Base-by-base conservation (phyloP, 2,888 invertebrate genomes). In the Aphodius granarius region DNA sequence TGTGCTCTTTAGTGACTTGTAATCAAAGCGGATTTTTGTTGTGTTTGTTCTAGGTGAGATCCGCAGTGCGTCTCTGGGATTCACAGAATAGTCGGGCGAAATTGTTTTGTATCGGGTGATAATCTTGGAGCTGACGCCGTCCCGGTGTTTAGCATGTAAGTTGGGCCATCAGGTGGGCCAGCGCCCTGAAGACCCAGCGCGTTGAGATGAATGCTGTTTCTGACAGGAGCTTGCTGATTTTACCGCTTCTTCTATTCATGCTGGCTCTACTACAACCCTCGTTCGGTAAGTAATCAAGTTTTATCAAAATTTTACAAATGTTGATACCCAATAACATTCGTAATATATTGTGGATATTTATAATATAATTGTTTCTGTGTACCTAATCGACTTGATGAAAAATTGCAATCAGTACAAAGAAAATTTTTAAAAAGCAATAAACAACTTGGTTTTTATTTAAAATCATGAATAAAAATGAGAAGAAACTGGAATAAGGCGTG, bases 161-260 rank as follows among this genome's bases (percentile, higher is more conserved):
- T 76, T 76, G 76, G 23, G 43, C 63, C 73, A 62, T 76, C 71
- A 73, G 73, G 73, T 76, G 76, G 76, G 76, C 76, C 71, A 73
- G 73, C 71, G 76, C 76, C 76, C 76, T 71, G 76, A 71, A 71
- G 66, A 73, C 76, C 43, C 43, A 43, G 76, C 73, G 76, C 71
- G 63, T 76, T 77, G 79, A 78, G 77, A 79, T 79, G 79, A 78
- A 79, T 79, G 79, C 77, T 79, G 77, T 76, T 74, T 43, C 75
- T 77, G 75, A 75, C 75, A 72, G 76, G 76, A 77, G 76, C 78
- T 79, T 77, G 78, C 43, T 43, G 43, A 43, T 43, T 78, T 78
- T 79, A 78, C 76, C 78, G 77, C 78, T 79, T 78, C 77, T 79
- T 76, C 77, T 79, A 66, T 78, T 77, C 72, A 74, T 79, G 65